These are phyloP conservation scores for Caerostris darwini DNA, from an alignment of 1,140 invertebrate species.

Conservation along the genomic window DNA sequence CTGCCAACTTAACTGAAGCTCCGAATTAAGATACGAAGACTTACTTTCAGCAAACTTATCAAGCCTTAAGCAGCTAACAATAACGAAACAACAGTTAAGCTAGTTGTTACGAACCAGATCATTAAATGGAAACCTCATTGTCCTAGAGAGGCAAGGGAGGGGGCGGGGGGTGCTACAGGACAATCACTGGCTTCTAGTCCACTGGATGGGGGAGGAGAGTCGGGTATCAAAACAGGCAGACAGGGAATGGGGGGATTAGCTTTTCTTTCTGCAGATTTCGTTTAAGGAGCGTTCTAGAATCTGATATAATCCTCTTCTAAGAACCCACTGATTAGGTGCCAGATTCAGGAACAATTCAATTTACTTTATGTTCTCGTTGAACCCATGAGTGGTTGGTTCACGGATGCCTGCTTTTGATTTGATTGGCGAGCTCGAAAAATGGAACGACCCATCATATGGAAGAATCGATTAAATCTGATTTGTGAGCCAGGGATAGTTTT, in stretches of 20 bases:
- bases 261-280: conserved; percentile 72
- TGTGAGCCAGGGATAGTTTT: conserved; percentile 38
- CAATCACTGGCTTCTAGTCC: conserved; percentile 44
- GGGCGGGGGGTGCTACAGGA: not conserved
- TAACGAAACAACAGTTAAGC: conserved; percentile 74
- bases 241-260: conserved; percentile 70
- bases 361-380: conserved; percentile 75
- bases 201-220: not conserved
- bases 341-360: conserved; percentile 77
- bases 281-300: conserved; percentile 74
- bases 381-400: conserved; percentile 54
- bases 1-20: conserved; percentile 42
- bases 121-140: conserved; percentile 77
- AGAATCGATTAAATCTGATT: conserved; percentile 75
- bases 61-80: conserved; percentile 57
- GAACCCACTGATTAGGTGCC: conserved; percentile 75
- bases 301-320: conserved; percentile 75
- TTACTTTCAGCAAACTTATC: conserved; percentile 59
- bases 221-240: conserved; percentile 22
- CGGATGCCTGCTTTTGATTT: conserved; percentile 73
- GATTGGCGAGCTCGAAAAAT: conserved; percentile 72
- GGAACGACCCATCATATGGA: conserved; percentile 67
- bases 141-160: not conserved
- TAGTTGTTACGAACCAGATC: conserved; percentile 71
- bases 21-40: conserved; percentile 39